These are phyloP conservation scores for Desmophyllum pertusum DNA, from an alignment of 92 coral and sea anemone genomes.

Conservation along the genomic window DNA sequence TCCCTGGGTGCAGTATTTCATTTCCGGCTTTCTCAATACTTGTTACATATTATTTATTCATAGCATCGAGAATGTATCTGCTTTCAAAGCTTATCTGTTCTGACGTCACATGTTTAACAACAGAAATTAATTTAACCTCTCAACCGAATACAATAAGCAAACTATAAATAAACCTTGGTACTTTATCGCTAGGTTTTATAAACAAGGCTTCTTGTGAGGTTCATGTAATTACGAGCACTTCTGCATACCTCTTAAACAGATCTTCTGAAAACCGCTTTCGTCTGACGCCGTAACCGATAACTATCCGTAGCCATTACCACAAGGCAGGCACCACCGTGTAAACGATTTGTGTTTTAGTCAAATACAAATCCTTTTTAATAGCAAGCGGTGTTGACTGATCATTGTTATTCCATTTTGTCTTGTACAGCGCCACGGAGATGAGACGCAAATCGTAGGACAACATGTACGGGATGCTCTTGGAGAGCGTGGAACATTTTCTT, in stretches of 20 bases:
- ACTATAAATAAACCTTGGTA: neutral
- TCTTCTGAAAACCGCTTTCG: no score
- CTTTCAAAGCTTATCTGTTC: neutral
- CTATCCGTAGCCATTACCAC: neutral
- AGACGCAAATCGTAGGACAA: neutral
- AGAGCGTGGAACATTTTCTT: constrained; percentile 77
- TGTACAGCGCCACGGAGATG: constrained; percentile 30
- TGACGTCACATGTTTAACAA: neutral
- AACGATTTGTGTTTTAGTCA: constrained; percentile 1
- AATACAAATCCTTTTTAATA: neutral
- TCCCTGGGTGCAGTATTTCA: neutral
- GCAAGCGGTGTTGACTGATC: neutral
- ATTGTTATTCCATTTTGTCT: neutral
- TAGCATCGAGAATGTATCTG: neutral
- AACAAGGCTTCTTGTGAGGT: neutral
- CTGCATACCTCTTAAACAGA: neutral
- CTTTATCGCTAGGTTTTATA: neutral
- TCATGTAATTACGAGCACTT: neutral
- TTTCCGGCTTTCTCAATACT: neutral
- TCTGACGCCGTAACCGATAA: neutral
- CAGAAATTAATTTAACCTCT: neutral
- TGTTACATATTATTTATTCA: neutral
- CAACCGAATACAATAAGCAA: constrained; percentile 9
- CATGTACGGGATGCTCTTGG: constrained; percentile 89
- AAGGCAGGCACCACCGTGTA: neutral